A percentile compares a stretch with the other conserved stretches of the same genome.
These are phyloP conservation scores for Apolygus lucorum DNA, from an alignment of 1,140 invertebrate genomes.

Conservation along the genomic window DNA sequence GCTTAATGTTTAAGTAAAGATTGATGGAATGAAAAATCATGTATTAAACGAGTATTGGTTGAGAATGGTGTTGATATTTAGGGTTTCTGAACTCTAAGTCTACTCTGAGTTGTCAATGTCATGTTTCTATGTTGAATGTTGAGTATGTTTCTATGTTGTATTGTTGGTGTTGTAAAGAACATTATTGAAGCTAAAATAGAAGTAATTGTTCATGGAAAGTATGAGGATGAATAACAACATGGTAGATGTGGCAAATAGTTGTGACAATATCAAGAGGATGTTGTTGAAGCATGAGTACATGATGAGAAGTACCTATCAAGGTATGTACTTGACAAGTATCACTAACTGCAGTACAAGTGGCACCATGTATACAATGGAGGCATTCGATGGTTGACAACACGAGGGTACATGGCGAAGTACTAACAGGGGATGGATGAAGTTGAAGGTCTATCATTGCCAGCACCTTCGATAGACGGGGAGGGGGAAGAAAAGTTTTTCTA, in stretches of 20 bases:
- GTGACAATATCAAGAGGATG: not conserved
- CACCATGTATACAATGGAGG: not conserved
- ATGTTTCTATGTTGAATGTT: too few relatives aligned
- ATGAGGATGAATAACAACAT: too few relatives aligned
- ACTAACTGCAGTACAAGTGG: not conserved
- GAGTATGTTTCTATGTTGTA: too few relatives aligned
- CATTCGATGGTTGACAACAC: not conserved
- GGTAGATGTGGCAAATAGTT: not conserved
- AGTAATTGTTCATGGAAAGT: too few relatives aligned
- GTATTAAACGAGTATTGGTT: too few relatives aligned
- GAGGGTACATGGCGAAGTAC: not conserved
- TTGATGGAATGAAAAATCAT: too few relatives aligned
- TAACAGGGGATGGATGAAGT: not conserved
- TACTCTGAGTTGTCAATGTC: too few relatives aligned
- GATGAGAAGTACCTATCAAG: not conserved
- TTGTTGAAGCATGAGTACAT: not conserved
- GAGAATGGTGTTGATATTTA: too few relatives aligned
- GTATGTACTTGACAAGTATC: not conserved
- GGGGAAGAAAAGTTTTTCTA: constrained; percentile 17
- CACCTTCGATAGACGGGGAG: not conserved
- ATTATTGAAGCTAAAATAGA: too few relatives aligned
- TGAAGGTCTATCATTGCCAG: constrained; percentile 12
- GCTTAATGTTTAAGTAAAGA: too few relatives aligned
- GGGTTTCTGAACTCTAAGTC: too few relatives aligned
- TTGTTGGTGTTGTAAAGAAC: too few relatives aligned